Evolutionary conservation across 1,140 invertebrate genomes (phyloP), one percentile per base, ranked within the genome.

Genomic region (Olivierus martensii): DNA sequence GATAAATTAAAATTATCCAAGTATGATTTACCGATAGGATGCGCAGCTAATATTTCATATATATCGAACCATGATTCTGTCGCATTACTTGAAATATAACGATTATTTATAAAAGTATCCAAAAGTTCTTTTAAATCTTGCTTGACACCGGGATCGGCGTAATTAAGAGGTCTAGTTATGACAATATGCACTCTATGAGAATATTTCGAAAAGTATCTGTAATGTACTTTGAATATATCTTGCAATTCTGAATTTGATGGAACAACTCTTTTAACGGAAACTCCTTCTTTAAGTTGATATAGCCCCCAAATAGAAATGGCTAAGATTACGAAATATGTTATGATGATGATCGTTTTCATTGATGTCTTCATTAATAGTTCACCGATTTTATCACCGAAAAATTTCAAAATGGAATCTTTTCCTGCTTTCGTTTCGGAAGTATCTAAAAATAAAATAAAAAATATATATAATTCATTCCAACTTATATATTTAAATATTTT

Each of bases 11-110:
- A 72, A 60, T 84, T 83, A 3, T 83, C 66, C 0, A 59, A 49
- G 17, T 57, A 57, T 2, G 50, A 66, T 62, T 80, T 81, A 22
- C 84, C 81, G 54, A 79, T 74, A 61, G 83, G 84, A 54, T 78
- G 70, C 11, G 78, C 77, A 0, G 83, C 74, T 62, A 88, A 91
- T 22, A 77, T 77, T 0, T 87, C 69, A 62, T 90, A 94, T 38
- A 79, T 81, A 47, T 87, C 72, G 2, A 95, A 65, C 90, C 90
- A 95, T 2, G 87, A 92, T 67, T 92, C 87, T 0, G 87, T 88
- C 62, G 87, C 92, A 0, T 81, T 78, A 12, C 65, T 69, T 39
- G 69, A 68, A 37, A 91, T 82, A 63, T 83, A 91, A 0, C 78
- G 77, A 0, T 83, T 86, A 46, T 81, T 80, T 66, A 93, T 89